Conservation (phyloP, 1,140 invertebrate genomes). For the Trinorchestia longiramus region DNA sequence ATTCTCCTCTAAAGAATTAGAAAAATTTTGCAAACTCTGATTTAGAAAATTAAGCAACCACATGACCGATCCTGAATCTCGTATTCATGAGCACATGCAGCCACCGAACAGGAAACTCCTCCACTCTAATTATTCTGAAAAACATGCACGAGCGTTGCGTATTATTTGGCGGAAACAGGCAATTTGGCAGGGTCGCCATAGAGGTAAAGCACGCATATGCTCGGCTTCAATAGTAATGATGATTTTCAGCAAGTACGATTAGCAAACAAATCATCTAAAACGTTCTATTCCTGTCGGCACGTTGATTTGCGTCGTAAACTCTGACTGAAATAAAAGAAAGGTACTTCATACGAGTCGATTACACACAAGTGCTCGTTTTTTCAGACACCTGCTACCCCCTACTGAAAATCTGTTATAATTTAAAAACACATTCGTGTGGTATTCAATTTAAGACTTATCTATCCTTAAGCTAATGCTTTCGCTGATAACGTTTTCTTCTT, state of each 20-base stretch:
- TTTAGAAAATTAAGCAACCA: neutral
- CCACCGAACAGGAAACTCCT: constrained; percentile 7
- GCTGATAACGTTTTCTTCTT: neutral
- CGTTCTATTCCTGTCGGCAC: neutral
- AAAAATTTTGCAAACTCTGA: neutral
- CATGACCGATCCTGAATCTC: neutral
- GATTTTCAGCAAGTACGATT: neutral
- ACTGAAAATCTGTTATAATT: neutral
- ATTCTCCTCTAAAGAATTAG: neutral
- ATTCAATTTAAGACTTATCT: neutral
- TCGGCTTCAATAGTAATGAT: neutral
- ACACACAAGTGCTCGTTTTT: neutral
- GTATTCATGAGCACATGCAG: neutral
- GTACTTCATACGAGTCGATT: neutral
- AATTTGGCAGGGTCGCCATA: constrained; percentile 11
- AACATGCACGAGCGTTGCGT: neutral
- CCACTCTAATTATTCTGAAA: constrained; percentile 35
- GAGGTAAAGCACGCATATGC: constrained; percentile 33
- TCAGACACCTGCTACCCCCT: neutral
- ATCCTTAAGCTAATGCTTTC: neutral
- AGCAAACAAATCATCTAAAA: neutral
- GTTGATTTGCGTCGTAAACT: neutral
- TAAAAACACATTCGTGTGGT: neutral
- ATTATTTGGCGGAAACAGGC: constrained; percentile 26
- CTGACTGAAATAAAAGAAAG: neutral